Percentiles rank a stretch among this genome's conserved stretches.
These are phyloP conservation scores for Holcopasites calliopsidis DNA, from an alignment of 1,140 invertebrate species.

Conservation along the genomic window DNA sequence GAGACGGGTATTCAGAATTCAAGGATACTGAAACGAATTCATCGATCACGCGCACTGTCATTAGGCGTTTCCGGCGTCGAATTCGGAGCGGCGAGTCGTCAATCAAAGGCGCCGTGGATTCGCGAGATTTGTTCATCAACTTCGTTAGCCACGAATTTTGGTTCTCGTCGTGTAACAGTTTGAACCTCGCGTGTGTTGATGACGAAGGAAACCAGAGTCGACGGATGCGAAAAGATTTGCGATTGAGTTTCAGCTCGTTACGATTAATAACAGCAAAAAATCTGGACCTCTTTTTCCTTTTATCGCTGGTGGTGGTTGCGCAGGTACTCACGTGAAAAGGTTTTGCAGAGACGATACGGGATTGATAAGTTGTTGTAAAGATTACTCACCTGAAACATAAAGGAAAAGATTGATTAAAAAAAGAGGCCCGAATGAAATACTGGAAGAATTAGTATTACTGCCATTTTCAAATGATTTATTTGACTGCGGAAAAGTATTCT, in stretches of 20 bases:
- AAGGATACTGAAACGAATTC: constrained; percentile 22
- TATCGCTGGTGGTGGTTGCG: no score
- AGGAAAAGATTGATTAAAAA: background rate
- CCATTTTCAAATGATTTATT: no score
- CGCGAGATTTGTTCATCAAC: constrained; percentile 43
- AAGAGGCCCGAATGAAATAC: no score
- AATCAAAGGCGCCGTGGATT: constrained; percentile 33
- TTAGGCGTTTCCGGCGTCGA: constrained; percentile 50
- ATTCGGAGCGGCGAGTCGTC: constrained; percentile 34
- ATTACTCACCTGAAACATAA: constrained; percentile 70
- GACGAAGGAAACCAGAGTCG: background rate
- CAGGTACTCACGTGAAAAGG: background rate
- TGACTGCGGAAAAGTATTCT: no score
- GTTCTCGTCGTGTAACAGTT: constrained; percentile 19
- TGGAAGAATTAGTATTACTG: no score
- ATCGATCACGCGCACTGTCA: constrained; percentile 50
- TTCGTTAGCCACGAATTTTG: constrained; percentile 52
- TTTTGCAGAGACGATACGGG: no score
- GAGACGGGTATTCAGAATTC: constrained; percentile 38
- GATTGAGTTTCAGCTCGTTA: background rate
- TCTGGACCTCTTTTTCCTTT: background rate
- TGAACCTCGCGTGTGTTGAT: background rate
- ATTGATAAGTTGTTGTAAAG: background rate
- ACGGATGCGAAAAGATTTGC: no score
- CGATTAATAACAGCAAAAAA: background rate